Conservation (phyloP, 2,797 vertebrate species). For the Hirundo rustica region DNA sequence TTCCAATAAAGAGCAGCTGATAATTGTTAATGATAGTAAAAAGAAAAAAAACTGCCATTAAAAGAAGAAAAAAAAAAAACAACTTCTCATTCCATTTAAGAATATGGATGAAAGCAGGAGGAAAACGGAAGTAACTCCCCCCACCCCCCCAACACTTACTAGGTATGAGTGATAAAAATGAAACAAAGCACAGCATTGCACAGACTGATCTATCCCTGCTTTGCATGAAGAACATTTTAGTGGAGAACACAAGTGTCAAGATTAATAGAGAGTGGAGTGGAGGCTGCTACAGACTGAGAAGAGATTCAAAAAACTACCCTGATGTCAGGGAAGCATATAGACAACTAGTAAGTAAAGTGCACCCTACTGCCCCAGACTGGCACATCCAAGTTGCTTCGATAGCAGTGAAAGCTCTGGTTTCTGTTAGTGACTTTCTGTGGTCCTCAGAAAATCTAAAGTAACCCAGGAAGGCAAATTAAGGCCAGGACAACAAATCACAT, state of each 20-base stretch:
- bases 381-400: background rate
- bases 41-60: constrained; percentile 7
- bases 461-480: background rate
- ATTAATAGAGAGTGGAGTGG: background rate
- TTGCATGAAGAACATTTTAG: constrained; percentile 3
- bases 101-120: constrained; percentile 55
- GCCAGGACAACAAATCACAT: background rate
- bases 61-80: constrained; percentile 41
- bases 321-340: background rate
- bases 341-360: background rate
- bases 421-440: background rate
- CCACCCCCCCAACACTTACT: constrained; percentile 29
- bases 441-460: background rate
- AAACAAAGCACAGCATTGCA: constrained; percentile 84
- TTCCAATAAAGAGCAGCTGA: constrained; percentile 49
- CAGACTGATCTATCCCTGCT: constrained; percentile 27
- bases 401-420: background rate
- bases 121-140: constrained; percentile 12
- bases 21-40: background rate
- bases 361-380: background rate
- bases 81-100: constrained; percentile 53
- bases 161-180: constrained; percentile 65
- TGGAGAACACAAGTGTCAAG: background rate
- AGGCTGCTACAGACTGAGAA: background rate
- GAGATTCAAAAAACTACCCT: background rate